These are phyloP conservation scores for Agonum fuliginosum DNA, from an alignment of 2,888 invertebrate genomes.

Conservation along the genomic window DNA sequence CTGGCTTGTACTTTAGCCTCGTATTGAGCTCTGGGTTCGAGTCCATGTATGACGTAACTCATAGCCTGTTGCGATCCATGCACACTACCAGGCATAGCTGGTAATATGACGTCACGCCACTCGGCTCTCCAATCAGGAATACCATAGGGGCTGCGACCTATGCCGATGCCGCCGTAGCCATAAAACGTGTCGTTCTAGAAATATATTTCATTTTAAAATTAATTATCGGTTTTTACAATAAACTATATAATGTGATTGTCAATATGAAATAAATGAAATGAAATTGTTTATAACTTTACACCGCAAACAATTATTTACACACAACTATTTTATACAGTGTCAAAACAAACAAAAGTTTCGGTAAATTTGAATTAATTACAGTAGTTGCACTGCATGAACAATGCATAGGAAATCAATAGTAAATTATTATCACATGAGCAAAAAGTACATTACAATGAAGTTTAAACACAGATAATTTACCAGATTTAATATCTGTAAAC, in stretches of 20 bases:
- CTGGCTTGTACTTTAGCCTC: constrained; percentile 81
- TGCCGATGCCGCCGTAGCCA: constrained; percentile 69
- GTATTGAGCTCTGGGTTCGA: constrained; percentile 80
- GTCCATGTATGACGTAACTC: constrained; percentile 80
- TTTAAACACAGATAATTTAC: not conserved
- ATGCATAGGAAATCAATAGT: not conserved
- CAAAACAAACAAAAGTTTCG: not conserved
- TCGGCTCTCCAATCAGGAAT: constrained; percentile 72
- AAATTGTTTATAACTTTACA: not conserved
- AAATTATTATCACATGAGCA: not conserved
- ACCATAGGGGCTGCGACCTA: constrained; percentile 61
- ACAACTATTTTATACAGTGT: not conserved
- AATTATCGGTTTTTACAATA: too few relatives aligned
- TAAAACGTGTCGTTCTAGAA: constrained; percentile 69
- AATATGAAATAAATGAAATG: not conserved
- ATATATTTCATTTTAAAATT: too few relatives aligned
- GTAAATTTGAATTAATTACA: not conserved
- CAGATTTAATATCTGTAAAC: not conserved
- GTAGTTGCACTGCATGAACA: not conserved
- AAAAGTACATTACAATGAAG: not conserved
- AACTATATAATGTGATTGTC: not conserved
- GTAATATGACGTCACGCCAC: constrained; percentile 77
- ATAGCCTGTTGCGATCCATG: constrained; percentile 78
- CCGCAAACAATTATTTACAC: not conserved
- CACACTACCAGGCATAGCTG: constrained; percentile 69